phyloP scores from a whole-genome alignment of 2,113 vertebrate species.

The Nycticryphes semicollaris region DNA sequence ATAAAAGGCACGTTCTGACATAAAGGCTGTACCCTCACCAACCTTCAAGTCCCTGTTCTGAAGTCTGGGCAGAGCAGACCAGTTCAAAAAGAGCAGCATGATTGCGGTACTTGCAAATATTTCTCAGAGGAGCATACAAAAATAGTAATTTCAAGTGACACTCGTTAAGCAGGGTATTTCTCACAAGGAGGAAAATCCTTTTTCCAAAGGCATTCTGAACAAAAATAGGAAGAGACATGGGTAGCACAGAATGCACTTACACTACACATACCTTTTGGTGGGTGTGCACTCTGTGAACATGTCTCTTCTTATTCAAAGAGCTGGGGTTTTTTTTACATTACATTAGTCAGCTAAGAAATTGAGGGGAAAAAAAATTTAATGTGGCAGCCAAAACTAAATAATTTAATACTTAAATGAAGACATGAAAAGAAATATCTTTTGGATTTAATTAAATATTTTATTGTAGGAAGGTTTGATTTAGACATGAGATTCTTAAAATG shows the following conservation, averaged over 20 bases:
- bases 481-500: neutral
- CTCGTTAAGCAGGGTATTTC: constrained; percentile 27
- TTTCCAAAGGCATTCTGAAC: constrained; percentile 42
- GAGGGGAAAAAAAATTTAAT: neutral
- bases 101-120: constrained; percentile 17
- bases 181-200: constrained; percentile 23
- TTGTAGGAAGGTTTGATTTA: neutral
- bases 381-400: neutral
- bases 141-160: constrained; percentile 59
- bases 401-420: neutral
- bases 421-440: neutral
- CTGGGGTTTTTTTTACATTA: neutral
- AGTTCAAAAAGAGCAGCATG: constrained; percentile 2
- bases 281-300: constrained; percentile 44
- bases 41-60: constrained; percentile 26
- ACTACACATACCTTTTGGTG: constrained; percentile 54
- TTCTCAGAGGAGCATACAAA: constrained; percentile 20
- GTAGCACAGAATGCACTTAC: neutral
- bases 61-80: constrained; percentile 14
- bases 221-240: constrained; percentile 33
- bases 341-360: constrained; percentile 47
- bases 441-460: neutral
- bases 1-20: constrained; percentile 36
- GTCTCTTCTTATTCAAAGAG: constrained; percentile 51
- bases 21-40: constrained; percentile 34